Percentiles rank a stretch among this genome's conserved stretches.
Conservation (phyloP, 37 sponge, comb jelly and placozoan species). For the Diacarnus erythraeanus region DNA sequence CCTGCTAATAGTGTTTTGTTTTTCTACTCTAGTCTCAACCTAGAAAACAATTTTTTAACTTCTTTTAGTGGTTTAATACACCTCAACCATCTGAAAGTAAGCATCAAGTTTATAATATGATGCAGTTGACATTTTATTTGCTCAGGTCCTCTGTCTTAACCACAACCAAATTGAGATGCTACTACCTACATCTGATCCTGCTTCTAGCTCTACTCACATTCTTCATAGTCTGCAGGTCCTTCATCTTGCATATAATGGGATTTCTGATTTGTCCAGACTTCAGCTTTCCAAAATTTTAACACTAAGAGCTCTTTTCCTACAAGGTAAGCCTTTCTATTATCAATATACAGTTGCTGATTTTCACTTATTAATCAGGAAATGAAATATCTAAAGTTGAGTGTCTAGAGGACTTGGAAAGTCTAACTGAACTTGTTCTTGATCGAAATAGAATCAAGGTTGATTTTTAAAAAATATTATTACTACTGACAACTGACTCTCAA, state of each 20-base stretch:
- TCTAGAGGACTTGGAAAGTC: slow-evolving; percentile 49
- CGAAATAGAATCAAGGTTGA: slow-evolving; percentile 89
- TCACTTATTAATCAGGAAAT: slow-evolving; percentile 67
- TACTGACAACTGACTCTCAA: not conserved
- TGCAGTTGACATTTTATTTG: not conserved
- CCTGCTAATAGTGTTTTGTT: not conserved
- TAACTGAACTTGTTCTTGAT: slow-evolving; percentile 93
- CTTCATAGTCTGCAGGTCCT: slow-evolving; percentile 84
- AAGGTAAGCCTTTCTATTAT: slow-evolving; percentile 60
- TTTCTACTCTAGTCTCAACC: slow-evolving; percentile 72
- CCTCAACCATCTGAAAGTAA: slow-evolving; percentile 82
- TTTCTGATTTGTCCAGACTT: slow-evolving; percentile 61
- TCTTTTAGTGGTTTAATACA: slow-evolving; percentile 82
- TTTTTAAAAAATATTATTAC: not conserved
- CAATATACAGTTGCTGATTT: not conserved
- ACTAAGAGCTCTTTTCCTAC: slow-evolving; percentile 92
- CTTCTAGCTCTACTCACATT: not conserved
- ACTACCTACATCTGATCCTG: not conserved
- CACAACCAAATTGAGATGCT: slow-evolving; percentile 83
- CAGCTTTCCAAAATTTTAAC: slow-evolving; percentile 76
- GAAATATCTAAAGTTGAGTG: slow-evolving; percentile 84
- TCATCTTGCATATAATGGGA: slow-evolving; percentile 93
- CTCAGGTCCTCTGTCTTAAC: slow-evolving; percentile 90
- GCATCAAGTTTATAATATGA: not conserved
- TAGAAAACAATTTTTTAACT: slow-evolving; percentile 90